These are phyloP conservation scores for Trichogramma pretiosum DNA, from an alignment of 1,140 invertebrate genomes.

Conservation along the genomic window DNA sequence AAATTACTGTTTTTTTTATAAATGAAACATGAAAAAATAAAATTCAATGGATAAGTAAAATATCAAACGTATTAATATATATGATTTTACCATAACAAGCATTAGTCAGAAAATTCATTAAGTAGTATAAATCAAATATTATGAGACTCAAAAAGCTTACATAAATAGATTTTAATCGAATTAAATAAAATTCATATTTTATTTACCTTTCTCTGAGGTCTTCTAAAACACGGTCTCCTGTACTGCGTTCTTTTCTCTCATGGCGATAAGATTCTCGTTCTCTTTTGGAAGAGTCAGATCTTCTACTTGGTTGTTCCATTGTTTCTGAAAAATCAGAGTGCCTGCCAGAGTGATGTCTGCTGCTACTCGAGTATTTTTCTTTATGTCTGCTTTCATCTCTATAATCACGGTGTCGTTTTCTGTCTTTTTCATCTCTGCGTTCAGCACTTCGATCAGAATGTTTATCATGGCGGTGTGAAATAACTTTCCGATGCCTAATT, in stretches of 20 bases:
- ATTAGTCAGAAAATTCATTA: too few relatives aligned
- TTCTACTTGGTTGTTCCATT: conserved; percentile 35
- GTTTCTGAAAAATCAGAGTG: conserved; percentile 34
- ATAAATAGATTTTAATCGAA: too few relatives aligned
- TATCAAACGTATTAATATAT: too few relatives aligned
- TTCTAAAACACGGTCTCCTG: conserved; percentile 50
- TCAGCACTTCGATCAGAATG: conserved; percentile 48
- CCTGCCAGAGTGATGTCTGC: too few relatives aligned
- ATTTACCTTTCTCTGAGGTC: conserved; percentile 60
- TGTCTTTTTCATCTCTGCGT: conserved; percentile 48
- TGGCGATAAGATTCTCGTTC: conserved; percentile 39
- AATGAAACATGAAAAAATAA: conserved; percentile 18
- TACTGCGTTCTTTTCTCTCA: conserved; percentile 52
- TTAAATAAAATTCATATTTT: too few relatives aligned
- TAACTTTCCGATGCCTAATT: conserved; percentile 44
- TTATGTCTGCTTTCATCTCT: conserved; percentile 36
- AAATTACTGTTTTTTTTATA: conserved; percentile 18
- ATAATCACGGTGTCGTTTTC: conserved; percentile 39
- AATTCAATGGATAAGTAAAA: too few relatives aligned
- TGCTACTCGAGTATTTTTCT: conserved; percentile 23
- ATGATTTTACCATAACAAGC: too few relatives aligned
- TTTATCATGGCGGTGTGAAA: conserved; percentile 35
- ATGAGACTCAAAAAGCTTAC: too few relatives aligned
- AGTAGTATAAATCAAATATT: too few relatives aligned
- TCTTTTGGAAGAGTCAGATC: conserved; percentile 30